Conservation (phyloP, 2,888 invertebrate species). For the Watsonalla cultraria region DNA sequence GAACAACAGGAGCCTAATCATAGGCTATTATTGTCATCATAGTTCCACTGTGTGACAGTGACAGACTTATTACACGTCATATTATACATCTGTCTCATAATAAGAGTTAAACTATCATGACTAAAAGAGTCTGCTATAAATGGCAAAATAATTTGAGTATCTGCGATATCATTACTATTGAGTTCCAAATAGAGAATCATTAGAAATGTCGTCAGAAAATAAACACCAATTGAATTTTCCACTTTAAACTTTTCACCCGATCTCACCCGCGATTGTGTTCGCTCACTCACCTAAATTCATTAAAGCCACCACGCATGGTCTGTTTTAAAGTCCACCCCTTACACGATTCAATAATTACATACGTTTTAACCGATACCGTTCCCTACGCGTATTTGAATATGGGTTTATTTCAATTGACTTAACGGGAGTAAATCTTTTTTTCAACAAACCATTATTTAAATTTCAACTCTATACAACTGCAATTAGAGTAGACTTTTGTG, state of each 20-base stretch:
- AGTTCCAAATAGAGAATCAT: too few species aligned
- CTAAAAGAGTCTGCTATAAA: too few species aligned
- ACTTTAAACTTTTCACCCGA: conserved; percentile 30
- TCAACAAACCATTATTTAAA: conserved; percentile 5
- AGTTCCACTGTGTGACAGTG: too few species aligned
- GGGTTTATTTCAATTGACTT: conserved; percentile 69
- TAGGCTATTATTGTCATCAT: too few species aligned
- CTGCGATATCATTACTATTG: too few species aligned
- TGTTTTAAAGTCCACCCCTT: conserved; percentile 50
- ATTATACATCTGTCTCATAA: too few species aligned
- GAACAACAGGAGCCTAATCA: too few species aligned
- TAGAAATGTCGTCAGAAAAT: neutral
- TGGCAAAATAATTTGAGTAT: too few species aligned
- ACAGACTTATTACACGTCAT: too few species aligned
- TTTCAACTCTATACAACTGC: conserved; percentile 10
- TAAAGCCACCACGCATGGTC: conserved; percentile 65
- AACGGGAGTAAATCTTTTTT: conserved; percentile 27
- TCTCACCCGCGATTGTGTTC: conserved; percentile 42
- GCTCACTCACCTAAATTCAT: conserved; percentile 62
- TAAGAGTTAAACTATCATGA: too few species aligned
- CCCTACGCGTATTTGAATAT: conserved; percentile 71
- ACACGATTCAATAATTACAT: conserved; percentile 69
- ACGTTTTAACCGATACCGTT: conserved; percentile 69
- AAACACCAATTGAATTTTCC: conserved; percentile 27
- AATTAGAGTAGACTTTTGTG: conserved; percentile 9